Percentiles rank a stretch among this genome's conserved stretches.
phyloP scores from a whole-genome alignment of 1,140 invertebrate species.

The Trichogramma pretiosum region DNA sequence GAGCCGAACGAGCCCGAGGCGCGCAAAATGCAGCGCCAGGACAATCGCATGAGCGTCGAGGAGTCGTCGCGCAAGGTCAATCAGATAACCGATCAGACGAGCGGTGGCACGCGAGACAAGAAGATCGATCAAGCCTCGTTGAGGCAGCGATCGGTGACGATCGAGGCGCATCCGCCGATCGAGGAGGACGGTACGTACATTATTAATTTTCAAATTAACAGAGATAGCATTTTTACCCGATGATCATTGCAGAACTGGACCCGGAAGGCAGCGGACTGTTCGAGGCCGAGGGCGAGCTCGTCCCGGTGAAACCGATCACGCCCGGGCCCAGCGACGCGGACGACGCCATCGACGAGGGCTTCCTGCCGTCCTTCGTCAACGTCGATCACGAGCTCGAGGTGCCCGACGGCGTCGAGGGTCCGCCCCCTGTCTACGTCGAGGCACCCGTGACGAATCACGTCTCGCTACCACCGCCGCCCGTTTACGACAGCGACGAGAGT shows the following conservation, averaged over 20 bases:
- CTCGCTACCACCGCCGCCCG: not conserved
- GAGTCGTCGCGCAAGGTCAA: not conserved
- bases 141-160: not conserved
- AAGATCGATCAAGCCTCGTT: slow-evolving; percentile 1
- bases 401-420: slow-evolving; percentile 50
- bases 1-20: not conserved
- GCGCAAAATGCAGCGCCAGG: not conserved
- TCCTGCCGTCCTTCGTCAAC: slow-evolving; percentile 36
- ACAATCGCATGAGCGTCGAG: not conserved
- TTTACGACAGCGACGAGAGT: not conserved
- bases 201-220: not conserved
- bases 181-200: not conserved
- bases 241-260: too few relatives aligned
- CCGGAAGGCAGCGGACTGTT: slow-evolving; percentile 7
- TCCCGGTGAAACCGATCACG: not conserved
- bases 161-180: not conserved
- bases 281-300: slow-evolving; percentile 1
- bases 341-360: slow-evolving; percentile 14
- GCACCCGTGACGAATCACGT: too few relatives aligned
- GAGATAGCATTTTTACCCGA: too few relatives aligned
- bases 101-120: not conserved
- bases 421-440: slow-evolving; percentile 43
- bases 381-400: slow-evolving; percentile 50
- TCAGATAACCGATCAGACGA: not conserved
- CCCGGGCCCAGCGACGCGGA: not conserved